phyloP scores from a whole-genome alignment of 1,140 invertebrate genomes.

The Diprion similis region DNA sequence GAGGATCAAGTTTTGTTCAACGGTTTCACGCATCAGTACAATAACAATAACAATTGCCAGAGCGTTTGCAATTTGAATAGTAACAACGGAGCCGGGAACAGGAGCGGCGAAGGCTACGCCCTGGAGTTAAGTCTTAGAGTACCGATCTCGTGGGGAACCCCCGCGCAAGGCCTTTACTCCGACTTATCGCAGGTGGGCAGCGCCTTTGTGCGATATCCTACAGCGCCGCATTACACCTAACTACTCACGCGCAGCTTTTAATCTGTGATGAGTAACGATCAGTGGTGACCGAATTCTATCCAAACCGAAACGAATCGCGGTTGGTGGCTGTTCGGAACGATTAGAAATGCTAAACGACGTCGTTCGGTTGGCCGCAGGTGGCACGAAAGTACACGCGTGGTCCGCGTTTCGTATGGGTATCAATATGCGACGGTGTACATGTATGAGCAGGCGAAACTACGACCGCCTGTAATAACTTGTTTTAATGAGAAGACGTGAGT shows the following conservation, averaged over 20 bases:
- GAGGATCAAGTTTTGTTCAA: conserved; percentile 39
- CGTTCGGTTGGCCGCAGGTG: no score
- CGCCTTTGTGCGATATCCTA: conserved; percentile 55
- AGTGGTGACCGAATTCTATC: no score
- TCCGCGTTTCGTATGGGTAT: no score
- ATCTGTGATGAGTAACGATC: no score
- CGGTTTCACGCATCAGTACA: conserved; percentile 30
- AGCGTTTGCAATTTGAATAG: conserved; percentile 51
- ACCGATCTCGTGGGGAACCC: conserved; percentile 45
- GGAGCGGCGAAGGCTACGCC: conserved; percentile 41
- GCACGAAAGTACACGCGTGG: no score
- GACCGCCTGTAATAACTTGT: not conserved
- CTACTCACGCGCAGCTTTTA: no score
- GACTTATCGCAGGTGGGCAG: conserved; percentile 47
- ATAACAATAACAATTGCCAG: conserved; percentile 49
- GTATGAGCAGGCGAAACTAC: no score
- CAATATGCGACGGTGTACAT: no score
- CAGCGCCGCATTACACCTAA: conserved; percentile 45
- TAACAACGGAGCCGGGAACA: not conserved
- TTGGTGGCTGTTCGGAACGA: no score
- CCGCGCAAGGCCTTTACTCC: conserved; percentile 29
- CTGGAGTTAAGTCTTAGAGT: conserved; percentile 50
- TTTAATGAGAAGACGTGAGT: not conserved
- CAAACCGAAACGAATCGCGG: no score
- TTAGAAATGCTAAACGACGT: no score